Percentiles rank a stretch among this genome's conserved stretches.
Conservation (phyloP, 2,888 invertebrate genomes). For the Allophyes oxyacanthae region DNA sequence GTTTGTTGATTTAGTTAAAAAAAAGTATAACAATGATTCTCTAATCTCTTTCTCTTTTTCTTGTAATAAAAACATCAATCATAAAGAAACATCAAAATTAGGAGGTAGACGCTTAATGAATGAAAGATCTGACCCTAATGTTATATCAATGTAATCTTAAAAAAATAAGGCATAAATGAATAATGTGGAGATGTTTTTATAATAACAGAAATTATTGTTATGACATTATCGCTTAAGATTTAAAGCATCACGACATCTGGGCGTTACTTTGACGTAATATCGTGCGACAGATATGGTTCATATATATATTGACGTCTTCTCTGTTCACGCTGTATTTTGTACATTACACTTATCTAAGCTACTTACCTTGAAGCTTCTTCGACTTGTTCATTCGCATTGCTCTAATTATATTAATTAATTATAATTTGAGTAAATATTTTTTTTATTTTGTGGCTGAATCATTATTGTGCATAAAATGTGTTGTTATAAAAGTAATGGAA, state of each 20-base stretch:
- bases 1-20: too few species aligned
- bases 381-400: conserved; percentile 71
- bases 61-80: background rate
- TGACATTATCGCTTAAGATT: conserved; percentile 81
- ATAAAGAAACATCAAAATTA: too few species aligned
- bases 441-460: conserved; percentile 32
- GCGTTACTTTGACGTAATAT: conserved; percentile 88
- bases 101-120: too few species aligned
- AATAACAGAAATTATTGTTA: conserved; percentile 74
- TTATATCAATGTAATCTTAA: conserved; percentile 19
- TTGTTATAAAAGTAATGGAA: conserved; percentile 83
- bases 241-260: conserved; percentile 83
- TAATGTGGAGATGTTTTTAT: conserved; percentile 66
- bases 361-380: conserved; percentile 85
- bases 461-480: conserved; percentile 76
- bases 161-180: conserved; percentile 41
- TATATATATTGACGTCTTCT: conserved; percentile 86
- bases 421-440: conserved; percentile 41
- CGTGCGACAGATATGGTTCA: conserved; percentile 83
- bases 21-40: too few species aligned
- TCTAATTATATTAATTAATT: conserved; percentile 67
- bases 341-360: conserved; percentile 86
- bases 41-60: too few species aligned
- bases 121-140: conserved; percentile 31
- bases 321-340: conserved; percentile 82